Evolutionary conservation across 2,888 invertebrate genomes (phyloP).

Genomic region (Drosophila meridiana): DNA sequence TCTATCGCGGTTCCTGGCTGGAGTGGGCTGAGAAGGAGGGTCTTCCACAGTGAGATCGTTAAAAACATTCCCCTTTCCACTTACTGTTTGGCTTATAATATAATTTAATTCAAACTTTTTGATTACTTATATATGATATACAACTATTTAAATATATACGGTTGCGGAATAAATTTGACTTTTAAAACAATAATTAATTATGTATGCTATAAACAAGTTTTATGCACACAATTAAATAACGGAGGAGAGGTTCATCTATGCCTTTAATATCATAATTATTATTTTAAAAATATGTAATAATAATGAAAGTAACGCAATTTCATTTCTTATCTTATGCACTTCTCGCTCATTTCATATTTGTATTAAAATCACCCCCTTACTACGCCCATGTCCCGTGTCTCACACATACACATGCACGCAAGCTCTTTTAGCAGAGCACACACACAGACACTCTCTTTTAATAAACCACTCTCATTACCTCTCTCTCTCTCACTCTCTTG

Average conservation of each 20-base stretch:
- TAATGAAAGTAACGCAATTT: not conserved
- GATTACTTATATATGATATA: not conserved
- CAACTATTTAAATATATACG: slow-evolving; percentile 9
- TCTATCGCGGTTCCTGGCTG: slow-evolving; percentile 67
- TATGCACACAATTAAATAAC: not conserved
- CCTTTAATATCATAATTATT: not conserved
- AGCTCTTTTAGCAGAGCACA: not conserved
- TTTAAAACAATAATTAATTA: not conserved
- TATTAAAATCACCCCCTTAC: not conserved
- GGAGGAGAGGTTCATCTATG: not conserved
- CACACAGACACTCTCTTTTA: not conserved
- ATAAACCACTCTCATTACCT: slow-evolving; percentile 9
- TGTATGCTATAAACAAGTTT: slow-evolving; percentile 2
- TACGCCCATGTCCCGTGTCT: slow-evolving; percentile 1
- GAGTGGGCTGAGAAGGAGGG: slow-evolving; percentile 68
- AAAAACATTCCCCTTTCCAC: not conserved
- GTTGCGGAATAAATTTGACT: slow-evolving; percentile 49
- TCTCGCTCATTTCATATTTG: not conserved
- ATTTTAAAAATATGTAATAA: not conserved
- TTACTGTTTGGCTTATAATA: slow-evolving; percentile 5
- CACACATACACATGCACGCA: not conserved
- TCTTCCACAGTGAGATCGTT: slow-evolving; percentile 26
- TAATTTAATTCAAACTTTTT: slow-evolving; percentile 7
- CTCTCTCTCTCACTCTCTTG: not conserved
- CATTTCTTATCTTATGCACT: not conserved